These are phyloP conservation scores for Falco cherrug DNA, from an alignment of 2,797 vertebrate genomes.

Conservation along the genomic window DNA sequence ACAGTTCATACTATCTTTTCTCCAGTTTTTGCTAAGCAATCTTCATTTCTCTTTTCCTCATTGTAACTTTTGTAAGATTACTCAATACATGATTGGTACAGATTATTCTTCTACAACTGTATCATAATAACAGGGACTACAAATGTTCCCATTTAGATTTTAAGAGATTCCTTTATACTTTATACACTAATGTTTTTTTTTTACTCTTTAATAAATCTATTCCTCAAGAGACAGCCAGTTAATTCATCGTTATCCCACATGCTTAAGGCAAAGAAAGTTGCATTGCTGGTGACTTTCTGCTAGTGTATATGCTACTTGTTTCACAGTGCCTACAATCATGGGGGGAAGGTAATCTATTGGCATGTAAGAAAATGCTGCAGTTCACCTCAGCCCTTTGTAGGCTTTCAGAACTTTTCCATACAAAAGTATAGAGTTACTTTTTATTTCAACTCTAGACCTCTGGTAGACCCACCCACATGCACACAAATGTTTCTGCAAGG, in stretches of 20 bases:
- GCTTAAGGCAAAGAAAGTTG: neutral
- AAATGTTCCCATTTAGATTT: conserved; percentile 3
- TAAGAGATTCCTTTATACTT: neutral
- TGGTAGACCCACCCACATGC: neutral
- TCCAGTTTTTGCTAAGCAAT: neutral
- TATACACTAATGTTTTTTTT: neutral
- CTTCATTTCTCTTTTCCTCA: neutral
- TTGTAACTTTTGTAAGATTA: neutral
- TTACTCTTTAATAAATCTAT: neutral
- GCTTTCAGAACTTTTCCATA: neutral
- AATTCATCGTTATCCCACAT: neutral
- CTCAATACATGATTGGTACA: neutral
- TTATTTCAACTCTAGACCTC: neutral
- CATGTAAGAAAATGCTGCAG: neutral
- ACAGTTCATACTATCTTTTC: neutral
- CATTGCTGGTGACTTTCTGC: neutral
- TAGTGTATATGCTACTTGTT: neutral
- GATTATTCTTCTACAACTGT: neutral
- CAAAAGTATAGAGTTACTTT: neutral
- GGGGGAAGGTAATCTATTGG: neutral
- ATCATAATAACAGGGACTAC: neutral
- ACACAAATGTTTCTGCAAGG: neutral
- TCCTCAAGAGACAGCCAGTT: neutral
- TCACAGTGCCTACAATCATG: neutral
- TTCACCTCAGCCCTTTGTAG: neutral